These are phyloP conservation scores for Lucifuga dentata DNA, from an alignment of 2,113 vertebrate species.

Conservation along the genomic window DNA sequence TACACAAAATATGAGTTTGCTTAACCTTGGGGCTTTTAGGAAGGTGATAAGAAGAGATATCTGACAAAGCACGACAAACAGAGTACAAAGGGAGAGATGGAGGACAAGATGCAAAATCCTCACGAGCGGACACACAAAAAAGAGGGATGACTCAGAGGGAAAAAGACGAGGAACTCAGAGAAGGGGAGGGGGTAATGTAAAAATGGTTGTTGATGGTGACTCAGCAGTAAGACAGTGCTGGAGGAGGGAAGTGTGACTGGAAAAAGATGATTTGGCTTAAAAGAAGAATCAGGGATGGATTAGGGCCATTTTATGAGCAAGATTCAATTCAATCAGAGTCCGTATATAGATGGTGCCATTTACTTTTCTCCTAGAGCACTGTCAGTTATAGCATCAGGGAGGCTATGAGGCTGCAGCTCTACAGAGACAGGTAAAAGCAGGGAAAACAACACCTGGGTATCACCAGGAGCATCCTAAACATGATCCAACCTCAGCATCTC, in stretches of 20 bases:
- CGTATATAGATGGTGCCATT: background rate
- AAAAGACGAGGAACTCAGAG: constrained; percentile 17
- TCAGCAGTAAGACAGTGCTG: constrained; percentile 64
- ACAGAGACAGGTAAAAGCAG: constrained; percentile 33
- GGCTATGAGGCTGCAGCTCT: constrained; percentile 49
- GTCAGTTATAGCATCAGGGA: constrained; percentile 33
- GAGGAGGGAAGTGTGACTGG: constrained; percentile 46
- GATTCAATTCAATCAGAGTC: constrained; percentile 33
- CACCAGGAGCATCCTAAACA: constrained; percentile 79
- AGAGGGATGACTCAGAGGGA: constrained; percentile 55
- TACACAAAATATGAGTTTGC: constrained; percentile 30
- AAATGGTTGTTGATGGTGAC: constrained; percentile 58
- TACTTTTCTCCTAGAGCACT: constrained; percentile 5
- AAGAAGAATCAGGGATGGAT: constrained; percentile 17
- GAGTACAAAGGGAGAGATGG: constrained; percentile 35
- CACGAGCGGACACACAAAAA: constrained; percentile 29
- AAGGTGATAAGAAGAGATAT: constrained; percentile 38
- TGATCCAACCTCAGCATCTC: constrained; percentile 68
- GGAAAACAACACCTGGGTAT: constrained; percentile 73
- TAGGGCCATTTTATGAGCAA: constrained; percentile 11
- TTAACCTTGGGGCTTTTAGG: constrained; percentile 37
- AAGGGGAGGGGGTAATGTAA: constrained; percentile 6
- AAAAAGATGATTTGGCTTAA: constrained; percentile 42
- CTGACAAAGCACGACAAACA: constrained; percentile 33
- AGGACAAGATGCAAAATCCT: constrained; percentile 35